Conservation (phyloP, 1,140 invertebrate genomes). For the Diploscapter pachys region DNA sequence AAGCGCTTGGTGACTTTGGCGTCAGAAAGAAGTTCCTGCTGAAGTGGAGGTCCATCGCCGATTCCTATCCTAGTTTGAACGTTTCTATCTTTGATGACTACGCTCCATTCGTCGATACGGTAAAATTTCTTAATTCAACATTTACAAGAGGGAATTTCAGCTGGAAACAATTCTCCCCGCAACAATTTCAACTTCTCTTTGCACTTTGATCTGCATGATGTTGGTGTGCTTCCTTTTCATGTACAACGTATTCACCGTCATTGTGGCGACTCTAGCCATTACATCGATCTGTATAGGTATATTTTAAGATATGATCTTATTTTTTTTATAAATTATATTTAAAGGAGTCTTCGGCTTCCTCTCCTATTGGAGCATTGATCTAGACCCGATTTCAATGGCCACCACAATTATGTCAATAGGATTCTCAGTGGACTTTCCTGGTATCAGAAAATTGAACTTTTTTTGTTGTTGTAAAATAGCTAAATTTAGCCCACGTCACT, state of each 20-base stretch:
- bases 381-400: constrained; percentile 62
- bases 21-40: constrained; percentile 17
- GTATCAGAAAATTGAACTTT: too few species aligned
- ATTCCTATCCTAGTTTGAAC: constrained; percentile 33
- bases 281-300: constrained; percentile 59
- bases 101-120: constrained; percentile 27
- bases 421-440: constrained; percentile 61
- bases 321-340: not conserved
- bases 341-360: constrained; percentile 61
- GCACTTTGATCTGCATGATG: constrained; percentile 60
- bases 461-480: too few species aligned
- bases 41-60: constrained; percentile 45
- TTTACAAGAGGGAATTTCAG: constrained; percentile 39
- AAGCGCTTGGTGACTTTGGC: constrained; percentile 42
- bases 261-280: constrained; percentile 59
- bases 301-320: too few species aligned
- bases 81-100: constrained; percentile 32
- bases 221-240: constrained; percentile 61
- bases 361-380: constrained; percentile 58
- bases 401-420: constrained; percentile 62
- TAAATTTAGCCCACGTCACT: constrained; percentile 58
- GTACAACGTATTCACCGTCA: constrained; percentile 59
- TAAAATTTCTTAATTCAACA: not conserved
- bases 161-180: constrained; percentile 60
- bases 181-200: constrained; percentile 60